phyloP scores from a whole-genome alignment of 2,888 invertebrate genomes.

The Rhorus exstirpatorius region DNA sequence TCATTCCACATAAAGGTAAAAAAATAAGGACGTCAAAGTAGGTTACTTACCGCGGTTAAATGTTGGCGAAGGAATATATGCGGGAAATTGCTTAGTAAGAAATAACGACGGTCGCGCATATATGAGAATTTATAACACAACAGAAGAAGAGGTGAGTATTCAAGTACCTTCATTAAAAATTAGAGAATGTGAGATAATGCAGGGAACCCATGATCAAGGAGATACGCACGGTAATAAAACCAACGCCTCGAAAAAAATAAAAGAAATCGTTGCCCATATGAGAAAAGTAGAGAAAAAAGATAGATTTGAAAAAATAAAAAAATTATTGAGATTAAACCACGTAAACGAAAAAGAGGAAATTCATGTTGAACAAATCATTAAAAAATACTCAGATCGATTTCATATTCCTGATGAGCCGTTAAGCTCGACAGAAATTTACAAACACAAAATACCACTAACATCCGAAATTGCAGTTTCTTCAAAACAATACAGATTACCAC shows the following conservation, averaged over 20 bases:
- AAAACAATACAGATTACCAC: background rate
- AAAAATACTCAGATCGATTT: conserved; percentile 3
- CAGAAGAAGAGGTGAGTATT: background rate
- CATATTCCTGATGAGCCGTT: conserved; percentile 10
- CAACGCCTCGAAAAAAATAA: background rate
- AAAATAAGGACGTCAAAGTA: no score
- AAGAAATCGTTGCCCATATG: conserved; percentile 9
- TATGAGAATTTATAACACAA: conserved; percentile 3
- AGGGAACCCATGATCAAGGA: background rate
- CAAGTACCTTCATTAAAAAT: background rate
- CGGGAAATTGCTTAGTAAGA: background rate
- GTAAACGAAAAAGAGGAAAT: background rate
- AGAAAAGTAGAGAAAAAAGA: background rate
- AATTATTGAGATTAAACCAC: conserved; percentile 1
- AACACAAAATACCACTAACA: conserved; percentile 3
- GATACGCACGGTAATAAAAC: background rate
- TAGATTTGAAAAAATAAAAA: conserved; percentile 15
- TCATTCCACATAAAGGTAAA: conserved; percentile 16
- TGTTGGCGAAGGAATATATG: conserved; percentile 4
- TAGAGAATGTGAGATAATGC: background rate
- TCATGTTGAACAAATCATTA: background rate
- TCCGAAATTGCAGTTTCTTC: background rate
- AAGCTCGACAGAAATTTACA: background rate
- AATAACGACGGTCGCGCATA: background rate
- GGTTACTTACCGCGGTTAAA: background rate